A percentile compares a stretch with the other conserved stretches of the same genome.
phyloP scores from a whole-genome alignment of 2,797 vertebrate genomes.

The Sebastes minor region DNA sequence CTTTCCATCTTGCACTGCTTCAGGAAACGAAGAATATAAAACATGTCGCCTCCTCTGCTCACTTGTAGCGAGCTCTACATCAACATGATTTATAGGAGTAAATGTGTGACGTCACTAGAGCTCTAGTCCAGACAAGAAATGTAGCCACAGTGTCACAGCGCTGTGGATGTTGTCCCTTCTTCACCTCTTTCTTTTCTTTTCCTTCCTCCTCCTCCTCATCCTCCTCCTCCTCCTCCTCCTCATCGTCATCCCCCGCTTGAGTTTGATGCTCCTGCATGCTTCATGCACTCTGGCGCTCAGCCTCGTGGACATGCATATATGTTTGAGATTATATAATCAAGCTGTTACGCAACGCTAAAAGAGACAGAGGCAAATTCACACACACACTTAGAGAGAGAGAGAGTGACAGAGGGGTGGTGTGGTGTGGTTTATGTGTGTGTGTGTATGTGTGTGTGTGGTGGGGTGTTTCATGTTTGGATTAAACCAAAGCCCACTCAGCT shows the following conservation, averaged over 20 bases:
- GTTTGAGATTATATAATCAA: slow-evolving; percentile 82
- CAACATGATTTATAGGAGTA: not conserved
- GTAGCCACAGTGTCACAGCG: not conserved
- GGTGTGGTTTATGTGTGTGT: slow-evolving; percentile 8
- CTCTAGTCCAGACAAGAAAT: slow-evolving; percentile 6
- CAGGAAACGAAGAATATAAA: not conserved
- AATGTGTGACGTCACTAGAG: not conserved
- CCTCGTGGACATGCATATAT: slow-evolving; percentile 77
- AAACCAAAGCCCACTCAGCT: slow-evolving; percentile 71
- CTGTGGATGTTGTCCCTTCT: not conserved
- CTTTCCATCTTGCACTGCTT: not conserved
- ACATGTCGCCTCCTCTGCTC: not conserved
- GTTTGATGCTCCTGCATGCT: slow-evolving; percentile 60
- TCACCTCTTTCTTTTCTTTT: slow-evolving; percentile 12
- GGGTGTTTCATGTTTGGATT: slow-evolving; percentile 79
- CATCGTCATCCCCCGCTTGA: not conserved
- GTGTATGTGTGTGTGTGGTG: slow-evolving; percentile 8
- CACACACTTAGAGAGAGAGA: slow-evolving; percentile 18
- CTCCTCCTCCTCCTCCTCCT: not conserved
- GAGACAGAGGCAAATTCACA: slow-evolving; percentile 52
- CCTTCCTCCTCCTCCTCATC: no score
- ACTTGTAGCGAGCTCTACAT: not conserved
- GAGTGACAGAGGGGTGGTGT: not conserved
- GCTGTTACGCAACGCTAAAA: slow-evolving; percentile 74
- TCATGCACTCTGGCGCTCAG: slow-evolving; percentile 62